Evolutionary conservation across 1,140 invertebrate genomes (phyloP).

Genomic region (Ylistrum balloti): DNA sequence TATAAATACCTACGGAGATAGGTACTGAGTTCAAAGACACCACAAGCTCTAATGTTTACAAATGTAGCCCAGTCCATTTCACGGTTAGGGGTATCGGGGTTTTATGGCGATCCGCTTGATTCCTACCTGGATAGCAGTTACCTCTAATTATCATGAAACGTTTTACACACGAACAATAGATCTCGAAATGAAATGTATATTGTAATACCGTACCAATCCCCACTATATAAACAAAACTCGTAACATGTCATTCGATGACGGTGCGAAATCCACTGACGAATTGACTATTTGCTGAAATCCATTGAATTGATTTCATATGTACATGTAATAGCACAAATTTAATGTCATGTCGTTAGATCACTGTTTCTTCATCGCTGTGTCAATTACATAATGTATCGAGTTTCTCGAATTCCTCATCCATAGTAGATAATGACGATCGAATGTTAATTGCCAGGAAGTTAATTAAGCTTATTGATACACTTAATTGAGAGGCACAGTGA

Average conservation of each 20-base stretch:
- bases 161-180: neutral
- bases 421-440: neutral
- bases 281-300: neutral
- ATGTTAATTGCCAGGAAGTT: neutral
- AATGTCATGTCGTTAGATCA: neutral
- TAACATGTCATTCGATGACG: neutral
- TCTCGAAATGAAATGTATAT: neutral
- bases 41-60: slow-evolving; percentile 43
- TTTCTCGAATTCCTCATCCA: too few species aligned
- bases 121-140: neutral
- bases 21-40: slow-evolving; percentile 14
- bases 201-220: neutral
- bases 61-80: slow-evolving; percentile 46
- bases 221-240: neutral
- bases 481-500: too few species aligned
- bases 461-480: neutral
- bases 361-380: neutral
- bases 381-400: neutral
- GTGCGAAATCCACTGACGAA: neutral
- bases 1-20: slow-evolving; percentile 28
- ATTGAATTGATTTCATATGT: neutral
- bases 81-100: neutral
- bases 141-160: neutral
- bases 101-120: neutral
- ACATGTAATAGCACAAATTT: too few species aligned